phyloP scores from a whole-genome alignment of 1,140 invertebrate genomes.

The Pomacea maculata region DNA sequence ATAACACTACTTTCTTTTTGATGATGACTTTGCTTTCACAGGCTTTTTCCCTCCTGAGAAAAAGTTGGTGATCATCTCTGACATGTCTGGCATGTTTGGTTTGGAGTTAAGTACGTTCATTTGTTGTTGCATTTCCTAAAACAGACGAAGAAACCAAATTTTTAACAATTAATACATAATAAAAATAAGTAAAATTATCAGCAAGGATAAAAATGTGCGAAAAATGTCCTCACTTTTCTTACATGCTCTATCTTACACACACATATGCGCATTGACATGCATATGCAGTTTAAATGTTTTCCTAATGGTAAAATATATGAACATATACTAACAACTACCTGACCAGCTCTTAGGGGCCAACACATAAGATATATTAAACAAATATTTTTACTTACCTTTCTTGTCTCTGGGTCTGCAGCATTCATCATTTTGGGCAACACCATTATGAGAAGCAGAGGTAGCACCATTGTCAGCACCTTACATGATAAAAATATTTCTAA shows the following conservation, averaged over 20 bases:
- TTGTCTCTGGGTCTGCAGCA: slow-evolving; percentile 86
- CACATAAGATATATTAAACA: too few species aligned
- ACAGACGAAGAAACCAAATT: slow-evolving; percentile 18
- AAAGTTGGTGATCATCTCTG: slow-evolving; percentile 52
- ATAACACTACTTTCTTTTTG: slow-evolving; percentile 20
- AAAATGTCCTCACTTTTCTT: not conserved
- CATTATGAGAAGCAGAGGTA: slow-evolving; percentile 90
- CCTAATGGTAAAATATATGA: not conserved
- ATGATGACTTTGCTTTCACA: slow-evolving; percentile 31
- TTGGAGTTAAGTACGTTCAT: slow-evolving; percentile 63
- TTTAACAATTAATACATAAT: not conserved
- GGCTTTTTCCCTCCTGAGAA: slow-evolving; percentile 39
- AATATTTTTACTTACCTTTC: slow-evolving; percentile 70
- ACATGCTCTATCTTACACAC: not conserved
- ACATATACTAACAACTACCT: too few species aligned
- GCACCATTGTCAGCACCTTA: slow-evolving; percentile 91
- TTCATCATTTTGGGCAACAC: slow-evolving; percentile 96
- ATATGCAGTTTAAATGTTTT: not conserved
- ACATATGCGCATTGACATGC: not conserved
- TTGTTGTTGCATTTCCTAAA: slow-evolving; percentile 61
- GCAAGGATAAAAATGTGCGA: not conserved
- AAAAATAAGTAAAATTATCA: not conserved
- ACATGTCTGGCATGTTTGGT: slow-evolving; percentile 59
- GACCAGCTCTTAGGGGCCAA: too few species aligned
- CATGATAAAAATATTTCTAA: slow-evolving; percentile 10